These are phyloP conservation scores for Melipona bicolor DNA, from an alignment of 2,888 invertebrate species.

Conservation along the genomic window DNA sequence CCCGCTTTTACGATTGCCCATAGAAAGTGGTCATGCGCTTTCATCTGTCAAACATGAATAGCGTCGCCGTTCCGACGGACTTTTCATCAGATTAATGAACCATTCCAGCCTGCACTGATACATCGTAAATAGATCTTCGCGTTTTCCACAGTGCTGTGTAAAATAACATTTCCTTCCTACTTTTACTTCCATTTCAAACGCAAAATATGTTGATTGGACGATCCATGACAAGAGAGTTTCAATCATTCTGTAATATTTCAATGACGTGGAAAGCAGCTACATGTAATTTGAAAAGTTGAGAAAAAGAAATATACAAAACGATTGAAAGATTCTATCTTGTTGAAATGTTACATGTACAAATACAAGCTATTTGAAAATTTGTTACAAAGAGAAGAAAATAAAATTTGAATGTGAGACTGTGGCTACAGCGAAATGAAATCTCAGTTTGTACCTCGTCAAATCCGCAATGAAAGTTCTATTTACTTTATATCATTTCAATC, in stretches of 20 bases:
- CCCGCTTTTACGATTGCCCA: slow-evolving; percentile 56
- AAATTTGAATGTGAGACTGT: too few relatives aligned
- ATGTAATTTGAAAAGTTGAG: not conserved
- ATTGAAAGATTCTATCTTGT: not conserved
- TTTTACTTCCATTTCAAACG: not conserved
- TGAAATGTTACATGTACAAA: too few relatives aligned
- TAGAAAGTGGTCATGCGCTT: slow-evolving; percentile 64
- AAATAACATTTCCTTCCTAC: not conserved
- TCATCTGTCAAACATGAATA: slow-evolving; percentile 48
- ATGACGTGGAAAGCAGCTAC: not conserved
- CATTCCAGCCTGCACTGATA: not conserved
- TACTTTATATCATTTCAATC: too few relatives aligned
- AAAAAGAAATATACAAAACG: not conserved
- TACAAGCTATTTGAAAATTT: too few relatives aligned
- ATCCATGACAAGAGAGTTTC: not conserved
- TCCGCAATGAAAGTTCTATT: too few relatives aligned
- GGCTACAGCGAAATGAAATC: too few relatives aligned
- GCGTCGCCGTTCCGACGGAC: not conserved
- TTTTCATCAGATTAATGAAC: slow-evolving; percentile 45
- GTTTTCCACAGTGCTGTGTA: not conserved
- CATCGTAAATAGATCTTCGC: not conserved
- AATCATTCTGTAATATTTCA: not conserved
- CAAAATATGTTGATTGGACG: not conserved
- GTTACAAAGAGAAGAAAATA: too few relatives aligned
- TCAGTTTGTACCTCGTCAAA: too few relatives aligned